Evolutionary conservation across 1,140 invertebrate genomes (phyloP), one percentile per base, ranked within the genome.

Genomic region (Brachionus paranguensis): DNA sequence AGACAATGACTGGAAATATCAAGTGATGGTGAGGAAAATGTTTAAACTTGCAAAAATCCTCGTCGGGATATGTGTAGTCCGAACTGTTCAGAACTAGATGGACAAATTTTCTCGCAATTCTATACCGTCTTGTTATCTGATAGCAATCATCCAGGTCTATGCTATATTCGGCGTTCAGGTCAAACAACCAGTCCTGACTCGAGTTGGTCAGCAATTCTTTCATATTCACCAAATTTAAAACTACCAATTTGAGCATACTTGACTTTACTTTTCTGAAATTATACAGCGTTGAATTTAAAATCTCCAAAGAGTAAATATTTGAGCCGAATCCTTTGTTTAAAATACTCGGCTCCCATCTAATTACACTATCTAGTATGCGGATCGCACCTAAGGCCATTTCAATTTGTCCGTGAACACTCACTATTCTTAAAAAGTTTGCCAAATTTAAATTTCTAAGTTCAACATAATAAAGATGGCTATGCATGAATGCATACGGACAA

Each of bases 41-140:
- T 45, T 43, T 68, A 64, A 81, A 81, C 12, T 24, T 14, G 53
- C 78, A 81, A 47, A 81, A 81, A 24, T 81, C 53, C 10, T 64
- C 53, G 29, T 81, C 53, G 11, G 45, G 72, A 50, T 50, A 76
- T 24, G 24, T 24, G 27, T 76, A 76, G 33, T 72, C 37, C 12
- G 68, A 72, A 10, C 37, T 72, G 4, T 41, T 43, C 14, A 72
- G 17, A 20, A 72, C 68, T 4, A 72, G 5, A 43, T 72, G 3
- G 17, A 72, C 37, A 20, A 20, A 20, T 45, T 43, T 43, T 43
- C n/a, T 72, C 11, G 5, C 17, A 12, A 17, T 8, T 20, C 5
- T 20, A 10, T 72, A 24, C 5, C 20, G 17, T 17, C 68, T 29
- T 4, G 68, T 72, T 41, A 72, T 72, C 10, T 72, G 14, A 72